Conservation (phyloP, 2,888 invertebrate species). For the Eubasilissa splendida region DNA sequence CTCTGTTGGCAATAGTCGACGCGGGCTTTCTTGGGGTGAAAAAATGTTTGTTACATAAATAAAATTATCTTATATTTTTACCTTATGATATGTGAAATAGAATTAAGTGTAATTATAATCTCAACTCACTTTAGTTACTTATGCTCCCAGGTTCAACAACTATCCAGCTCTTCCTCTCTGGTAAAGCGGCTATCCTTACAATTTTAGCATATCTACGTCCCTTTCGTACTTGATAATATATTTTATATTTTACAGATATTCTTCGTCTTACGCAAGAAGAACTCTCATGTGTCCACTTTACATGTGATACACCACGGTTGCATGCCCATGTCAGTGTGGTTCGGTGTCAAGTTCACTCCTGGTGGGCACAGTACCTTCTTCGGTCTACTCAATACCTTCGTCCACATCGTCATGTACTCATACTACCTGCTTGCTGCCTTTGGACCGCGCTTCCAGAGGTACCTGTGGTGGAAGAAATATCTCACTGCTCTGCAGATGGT, state of each 20-base stretch:
- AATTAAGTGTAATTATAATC: too few relatives aligned
- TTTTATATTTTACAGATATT: slow-evolving; percentile 80
- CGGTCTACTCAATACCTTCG: slow-evolving; percentile 93
- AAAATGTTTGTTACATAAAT: too few relatives aligned
- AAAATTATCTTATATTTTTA: too few relatives aligned
- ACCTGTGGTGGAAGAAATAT: slow-evolving; percentile 97
- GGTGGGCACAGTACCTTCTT: slow-evolving; percentile 98
- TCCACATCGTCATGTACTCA: slow-evolving; percentile 97
- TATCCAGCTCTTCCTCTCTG: too few relatives aligned
- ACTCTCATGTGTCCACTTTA: slow-evolving; percentile 91
- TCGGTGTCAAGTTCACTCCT: slow-evolving; percentile 96
- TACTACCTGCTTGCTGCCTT: slow-evolving; percentile 94
- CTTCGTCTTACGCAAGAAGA: slow-evolving; percentile 95
- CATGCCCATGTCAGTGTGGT: slow-evolving; percentile 98
- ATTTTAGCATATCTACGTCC: too few relatives aligned
- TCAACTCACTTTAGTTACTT: too few relatives aligned
- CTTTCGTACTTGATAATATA: too few relatives aligned
- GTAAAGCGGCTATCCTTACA: too few relatives aligned
- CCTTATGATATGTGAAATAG: too few relatives aligned
- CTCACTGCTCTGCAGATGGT: slow-evolving; percentile 94
- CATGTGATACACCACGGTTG: slow-evolving; percentile 98
- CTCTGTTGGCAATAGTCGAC: too few relatives aligned
- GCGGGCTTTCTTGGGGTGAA: too few relatives aligned
- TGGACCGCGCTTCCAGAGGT: slow-evolving; percentile 89
- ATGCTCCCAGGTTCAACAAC: too few relatives aligned